phyloP scores from a whole-genome alignment of 2,113 vertebrate species.

The Erpornis zantholeuca region DNA sequence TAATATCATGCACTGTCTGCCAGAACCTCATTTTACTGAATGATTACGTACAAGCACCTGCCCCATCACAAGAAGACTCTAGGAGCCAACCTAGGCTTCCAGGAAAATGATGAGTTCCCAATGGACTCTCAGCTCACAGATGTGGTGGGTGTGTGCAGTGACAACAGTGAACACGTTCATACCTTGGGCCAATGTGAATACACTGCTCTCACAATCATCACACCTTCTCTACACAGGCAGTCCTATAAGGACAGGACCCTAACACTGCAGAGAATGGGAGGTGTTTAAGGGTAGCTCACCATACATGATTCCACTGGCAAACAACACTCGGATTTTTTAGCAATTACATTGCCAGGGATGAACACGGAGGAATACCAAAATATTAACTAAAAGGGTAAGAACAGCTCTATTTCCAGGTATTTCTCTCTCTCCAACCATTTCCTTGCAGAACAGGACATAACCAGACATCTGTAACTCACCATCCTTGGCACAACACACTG shows the following conservation, averaged over 20 bases:
- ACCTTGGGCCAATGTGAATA: background rate
- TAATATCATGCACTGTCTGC: background rate
- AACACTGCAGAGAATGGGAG: background rate
- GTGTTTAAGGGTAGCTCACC: background rate
- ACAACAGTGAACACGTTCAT: background rate
- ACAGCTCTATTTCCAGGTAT: background rate
- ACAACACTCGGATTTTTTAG: background rate
- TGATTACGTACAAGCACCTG: background rate
- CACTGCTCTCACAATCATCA: background rate
- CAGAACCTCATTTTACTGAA: background rate
- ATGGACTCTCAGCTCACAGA: background rate
- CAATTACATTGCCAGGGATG: background rate
- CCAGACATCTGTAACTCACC: background rate
- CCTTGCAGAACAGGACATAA: background rate
- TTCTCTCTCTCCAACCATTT: background rate
- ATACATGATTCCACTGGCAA: background rate
- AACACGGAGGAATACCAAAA: background rate
- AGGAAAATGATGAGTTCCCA: background rate
- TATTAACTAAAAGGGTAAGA: background rate
- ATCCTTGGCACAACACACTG: background rate
- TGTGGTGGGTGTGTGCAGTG: background rate
- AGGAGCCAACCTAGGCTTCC: background rate
- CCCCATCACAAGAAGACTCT: background rate
- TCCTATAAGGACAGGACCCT: background rate
- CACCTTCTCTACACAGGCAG: background rate